Evolutionary conservation across 2,113 vertebrate genomes (phyloP), one percentile per base, ranked within the genome.

Genomic region (Bubo scandiacus): DNA sequence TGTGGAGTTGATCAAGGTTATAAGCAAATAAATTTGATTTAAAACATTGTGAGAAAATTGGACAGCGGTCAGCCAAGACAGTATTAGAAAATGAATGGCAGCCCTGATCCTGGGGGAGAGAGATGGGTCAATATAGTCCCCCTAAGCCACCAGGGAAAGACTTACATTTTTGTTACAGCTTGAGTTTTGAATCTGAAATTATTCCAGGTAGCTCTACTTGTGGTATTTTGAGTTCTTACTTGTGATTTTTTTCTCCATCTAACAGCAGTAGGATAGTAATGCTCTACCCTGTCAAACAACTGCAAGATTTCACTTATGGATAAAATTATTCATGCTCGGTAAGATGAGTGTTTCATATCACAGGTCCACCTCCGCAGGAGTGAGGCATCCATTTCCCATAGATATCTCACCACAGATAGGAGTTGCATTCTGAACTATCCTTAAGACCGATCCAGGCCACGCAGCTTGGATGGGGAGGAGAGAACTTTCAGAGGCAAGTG

Each of bases 321-420:
- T 67, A 47, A 80, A 90, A 77, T 86, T 51, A 88, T 83, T 88
- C 63, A 36, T 52, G 19, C 58, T 66, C 0, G 0, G 62, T 71
- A 85, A 68, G 61, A 70, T 26, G 10, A 70, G n/a, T 51, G 40
- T 61, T 88, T 65, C 74, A 10, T 23, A 79, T 38, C 87, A 77
- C 54, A 65, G 42, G 36, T 54, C 70, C 91, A 54, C 34, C 81
- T 72, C 74, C 22, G 2, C 58, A 66, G 67, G 54, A 73, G 30
- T 3, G 47, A 79, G 52, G 40, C 68, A 68, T 29, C 40, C 17
- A 14, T 80, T 66, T 59, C 79, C 67, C 74, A 59, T 0, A 23
- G 49, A 38, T 8, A 23, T 2, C 43, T 81, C 74, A 30, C 14
- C 1, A 1, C 58, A 57, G n/a, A 16, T 0, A 22, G 74, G 18